Evolutionary conservation across 2,888 invertebrate species (phyloP), one percentile per base, ranked within the genome.

Genomic region (Cactoblastis cactorum): DNA sequence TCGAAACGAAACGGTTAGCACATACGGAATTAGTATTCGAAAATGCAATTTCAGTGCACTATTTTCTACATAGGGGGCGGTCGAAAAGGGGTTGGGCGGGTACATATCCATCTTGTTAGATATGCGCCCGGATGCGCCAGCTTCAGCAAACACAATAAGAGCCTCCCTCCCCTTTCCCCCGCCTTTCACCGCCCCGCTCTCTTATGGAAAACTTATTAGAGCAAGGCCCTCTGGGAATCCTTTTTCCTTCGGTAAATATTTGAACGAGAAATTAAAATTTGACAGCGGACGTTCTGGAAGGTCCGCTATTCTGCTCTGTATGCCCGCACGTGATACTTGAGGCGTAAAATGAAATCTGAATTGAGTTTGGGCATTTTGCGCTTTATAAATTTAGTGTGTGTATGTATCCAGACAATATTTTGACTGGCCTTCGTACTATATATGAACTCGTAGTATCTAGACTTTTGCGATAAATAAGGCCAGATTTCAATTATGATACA

Each of bases 181-280:
- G 61, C 9, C 65, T 62, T 56, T 58, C 58, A 62, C 64, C 65
- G 58, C 66, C 74, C 71, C 62, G 70, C 65, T 66, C 80, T 83
- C 86, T 86, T 89, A 89, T 89, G 86, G 89, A 89, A 88, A 89
- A 89, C 89, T 89, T 89, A 88, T 89, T 89, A 89, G 88, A 88
- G 78, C 84, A 74, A 78, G 82, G 83, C 81, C 87, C 87, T 82
- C 76, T 79, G 79, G 85, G 88, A 88, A 89, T 88, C 89, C 89
- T 88, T 89, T 89, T 88, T 88, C 88, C 87, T 83, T 83, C 82
- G 83, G 88, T 85, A 89, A 89, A 89, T 89, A 88, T 89, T 89
- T 89, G 89, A 89, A 82, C 78, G 83, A 88, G 89, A 88, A 89
- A 89, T 88, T 89, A 89, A 89, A 89, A 89, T 88, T 89, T 88